These are phyloP conservation scores for Sylvia atricapilla DNA, from an alignment of 2,113 vertebrate species.

Conservation along the genomic window DNA sequence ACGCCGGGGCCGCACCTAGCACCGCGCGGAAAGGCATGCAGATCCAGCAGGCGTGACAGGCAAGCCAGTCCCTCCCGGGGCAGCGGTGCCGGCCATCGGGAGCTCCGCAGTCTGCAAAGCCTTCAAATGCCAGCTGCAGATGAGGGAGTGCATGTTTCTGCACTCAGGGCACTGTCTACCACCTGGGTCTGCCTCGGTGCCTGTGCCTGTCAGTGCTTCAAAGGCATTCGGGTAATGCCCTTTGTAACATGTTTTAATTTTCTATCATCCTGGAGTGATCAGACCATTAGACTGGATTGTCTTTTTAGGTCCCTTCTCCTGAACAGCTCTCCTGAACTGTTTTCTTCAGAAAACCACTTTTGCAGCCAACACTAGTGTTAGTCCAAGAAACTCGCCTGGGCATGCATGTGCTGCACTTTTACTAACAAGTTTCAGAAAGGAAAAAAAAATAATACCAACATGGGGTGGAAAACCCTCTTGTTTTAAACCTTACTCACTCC, in stretches of 20 bases:
- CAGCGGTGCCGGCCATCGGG: accelerated
- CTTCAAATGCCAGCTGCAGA: background rate
- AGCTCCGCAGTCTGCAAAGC: background rate
- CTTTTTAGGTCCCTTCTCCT: background rate
- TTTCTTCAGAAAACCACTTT: background rate
- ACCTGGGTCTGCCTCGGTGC: background rate
- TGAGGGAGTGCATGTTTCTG: accelerated
- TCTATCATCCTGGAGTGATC: background rate
- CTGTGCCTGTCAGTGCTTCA: background rate
- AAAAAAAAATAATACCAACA: background rate
- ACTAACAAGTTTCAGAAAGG: background rate
- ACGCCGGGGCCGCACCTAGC: background rate
- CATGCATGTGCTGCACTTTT: background rate
- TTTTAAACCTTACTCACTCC: background rate
- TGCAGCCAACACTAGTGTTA: background rate
- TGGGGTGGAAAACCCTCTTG: accelerated
- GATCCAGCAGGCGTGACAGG: background rate
- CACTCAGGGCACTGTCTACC: accelerated
- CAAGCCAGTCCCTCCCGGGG: background rate
- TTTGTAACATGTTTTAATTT: background rate
- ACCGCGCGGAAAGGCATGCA: accelerated
- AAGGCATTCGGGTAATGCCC: background rate
- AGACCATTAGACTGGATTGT: background rate
- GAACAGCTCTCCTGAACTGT: background rate
- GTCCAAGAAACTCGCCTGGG: background rate